Evolutionary conservation across 2,113 vertebrate genomes (phyloP).

Genomic region (Austrofundulus limnaeus): DNA sequence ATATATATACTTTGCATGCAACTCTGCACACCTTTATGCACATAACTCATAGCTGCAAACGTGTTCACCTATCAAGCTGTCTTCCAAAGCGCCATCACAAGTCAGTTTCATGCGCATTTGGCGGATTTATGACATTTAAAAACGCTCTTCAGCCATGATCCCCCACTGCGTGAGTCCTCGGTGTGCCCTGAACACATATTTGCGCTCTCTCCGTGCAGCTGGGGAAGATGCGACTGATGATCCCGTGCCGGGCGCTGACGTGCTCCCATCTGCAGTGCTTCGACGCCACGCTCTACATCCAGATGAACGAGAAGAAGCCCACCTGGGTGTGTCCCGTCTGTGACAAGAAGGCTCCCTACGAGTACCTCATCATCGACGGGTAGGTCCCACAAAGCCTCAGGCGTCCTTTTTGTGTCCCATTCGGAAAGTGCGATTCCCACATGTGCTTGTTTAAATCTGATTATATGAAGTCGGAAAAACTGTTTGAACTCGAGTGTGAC

Average conservation of each 20-base stretch:
- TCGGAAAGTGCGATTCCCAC: too few species aligned
- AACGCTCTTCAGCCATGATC: conserved; percentile 2
- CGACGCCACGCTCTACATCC: conserved; percentile 96
- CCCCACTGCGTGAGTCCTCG: conserved; percentile 20
- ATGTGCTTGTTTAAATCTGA: too few species aligned
- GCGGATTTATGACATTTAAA: conserved; percentile 32
- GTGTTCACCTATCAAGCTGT: conserved; percentile 11
- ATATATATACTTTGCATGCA: background rate
- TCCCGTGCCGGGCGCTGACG: conserved; percentile 93
- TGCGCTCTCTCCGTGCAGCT: conserved; percentile 77
- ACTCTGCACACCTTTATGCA: conserved; percentile 7
- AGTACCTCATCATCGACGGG: conserved; percentile 98
- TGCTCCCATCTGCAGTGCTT: conserved; percentile 99
- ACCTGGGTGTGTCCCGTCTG: conserved; percentile 99
- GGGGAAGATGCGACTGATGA: conserved; percentile 96
- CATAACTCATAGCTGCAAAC: background rate
- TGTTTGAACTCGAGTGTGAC: too few species aligned
- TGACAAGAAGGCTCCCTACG: conserved; percentile 97
- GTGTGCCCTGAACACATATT: conserved; percentile 24
- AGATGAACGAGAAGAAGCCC: conserved; percentile 99
- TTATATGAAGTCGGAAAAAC: too few species aligned
- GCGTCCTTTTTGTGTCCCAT: background rate
- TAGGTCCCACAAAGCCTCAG: conserved; percentile 56
- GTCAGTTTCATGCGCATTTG: conserved; percentile 38
- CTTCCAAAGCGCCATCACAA: conserved; percentile 11